Base-by-base conservation (phyloP, 1,140 invertebrate genomes). In the Lasioglossum baleicum region DNA sequence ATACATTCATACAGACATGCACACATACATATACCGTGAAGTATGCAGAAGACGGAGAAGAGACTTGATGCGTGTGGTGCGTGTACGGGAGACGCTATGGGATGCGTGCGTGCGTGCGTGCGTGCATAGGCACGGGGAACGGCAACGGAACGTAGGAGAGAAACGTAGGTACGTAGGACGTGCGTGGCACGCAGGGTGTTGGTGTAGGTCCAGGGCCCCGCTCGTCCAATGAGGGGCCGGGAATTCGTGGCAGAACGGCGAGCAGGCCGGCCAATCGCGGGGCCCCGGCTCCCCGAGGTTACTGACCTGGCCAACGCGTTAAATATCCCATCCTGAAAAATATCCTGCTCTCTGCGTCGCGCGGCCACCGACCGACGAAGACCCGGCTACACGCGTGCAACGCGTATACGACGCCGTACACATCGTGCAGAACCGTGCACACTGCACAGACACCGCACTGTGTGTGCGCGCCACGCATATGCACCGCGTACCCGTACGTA, bases 281-380 rank as follows among this genome's bases (percentile, higher is more conserved):
- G 90, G 89, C 90, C 90, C 90, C 89, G 86, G 48, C 80, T 79
- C 68, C 70, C 82, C 67, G 71, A 67, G 92, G 92, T 92, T 90
- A 92, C 90, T 92, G 92, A 92, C 92, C 92, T 91, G 86, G 88
- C 90, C 91, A 91, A 91, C 90, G 91, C 92, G 92, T 92, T 92
- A 93, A 93, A 93, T 92, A 92, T 92, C 91, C 90, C 89, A 92
- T 91, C 90, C 91, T 92, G 92, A 93, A 93, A 93, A 93, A 92
- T 92, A 92, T 90, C 87, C 85, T 87, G 82, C 85, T 74, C 85
- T 89, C 90, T 91, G 87, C 87, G 87, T 88, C 80, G 58, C 64
- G 20, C 72, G 6, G 11, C 63, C 42, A 2, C 26, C 72, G 53
- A 42, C 20, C 63, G 80, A 85, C 81, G 79, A 75, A 51, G 83